Conservation (phyloP, 2,888 invertebrate species). For the Cetonia aurata region DNA sequence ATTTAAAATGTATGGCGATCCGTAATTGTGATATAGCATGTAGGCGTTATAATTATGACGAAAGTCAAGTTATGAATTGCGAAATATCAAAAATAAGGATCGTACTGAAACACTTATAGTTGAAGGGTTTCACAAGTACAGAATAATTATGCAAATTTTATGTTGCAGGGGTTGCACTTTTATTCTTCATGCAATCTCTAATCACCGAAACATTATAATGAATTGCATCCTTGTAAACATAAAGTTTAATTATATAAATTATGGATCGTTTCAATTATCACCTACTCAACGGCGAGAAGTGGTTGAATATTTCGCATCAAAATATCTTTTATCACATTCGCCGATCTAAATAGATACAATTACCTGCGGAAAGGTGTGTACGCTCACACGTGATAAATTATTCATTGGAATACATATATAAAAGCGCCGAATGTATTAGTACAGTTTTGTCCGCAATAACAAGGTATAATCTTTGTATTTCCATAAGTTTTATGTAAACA, state of each 20-base stretch:
- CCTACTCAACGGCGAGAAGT: neutral
- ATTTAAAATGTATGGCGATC: too few relatives aligned
- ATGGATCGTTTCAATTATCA: neutral
- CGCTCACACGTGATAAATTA: constrained; percentile 17
- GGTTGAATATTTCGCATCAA: constrained; percentile 4
- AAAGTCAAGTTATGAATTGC: too few relatives aligned
- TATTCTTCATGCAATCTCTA: too few relatives aligned
- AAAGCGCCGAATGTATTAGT: constrained; percentile 16
- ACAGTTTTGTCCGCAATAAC: constrained; percentile 16
- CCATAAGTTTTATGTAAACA: constrained; percentile 42
- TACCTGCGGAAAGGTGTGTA: constrained; percentile 11
- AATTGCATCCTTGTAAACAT: neutral
- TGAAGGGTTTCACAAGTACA: too few relatives aligned
- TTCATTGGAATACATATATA: constrained; percentile 2
- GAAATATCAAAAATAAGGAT: too few relatives aligned
- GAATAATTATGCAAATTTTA: too few relatives aligned
- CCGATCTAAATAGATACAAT: constrained; percentile 1
- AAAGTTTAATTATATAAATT: constrained; percentile 19
- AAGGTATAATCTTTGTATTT: constrained; percentile 38
- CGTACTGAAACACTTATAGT: too few relatives aligned
- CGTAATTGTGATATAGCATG: too few relatives aligned
- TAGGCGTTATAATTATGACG: too few relatives aligned
- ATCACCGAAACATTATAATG: neutral
- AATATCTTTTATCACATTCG: constrained; percentile 1
- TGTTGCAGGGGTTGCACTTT: too few relatives aligned